phyloP scores from a whole-genome alignment of 2,113 vertebrate species.

The Aramus guarauna region DNA sequence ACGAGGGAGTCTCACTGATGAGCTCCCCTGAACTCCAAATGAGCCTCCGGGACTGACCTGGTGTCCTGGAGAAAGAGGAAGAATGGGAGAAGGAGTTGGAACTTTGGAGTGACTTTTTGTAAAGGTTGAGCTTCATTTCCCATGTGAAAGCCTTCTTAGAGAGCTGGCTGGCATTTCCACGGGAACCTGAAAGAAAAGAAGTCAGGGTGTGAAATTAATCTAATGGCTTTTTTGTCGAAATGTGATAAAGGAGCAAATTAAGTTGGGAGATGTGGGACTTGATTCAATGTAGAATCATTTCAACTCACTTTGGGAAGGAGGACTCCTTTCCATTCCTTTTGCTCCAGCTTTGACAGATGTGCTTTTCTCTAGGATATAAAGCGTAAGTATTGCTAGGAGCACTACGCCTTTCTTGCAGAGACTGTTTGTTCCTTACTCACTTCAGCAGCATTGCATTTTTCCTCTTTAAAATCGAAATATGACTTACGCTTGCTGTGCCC shows the following conservation, averaged over 20 bases:
- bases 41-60: background rate
- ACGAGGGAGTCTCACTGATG: fast-evolving
- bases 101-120: background rate
- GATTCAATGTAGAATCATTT: fast-evolving
- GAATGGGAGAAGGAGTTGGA: background rate
- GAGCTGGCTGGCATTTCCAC: fast-evolving
- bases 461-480: fast-evolving
- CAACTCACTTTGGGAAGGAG: background rate
- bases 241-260: fast-evolving
- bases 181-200: background rate
- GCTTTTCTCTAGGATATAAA: background rate
- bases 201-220: fast-evolving
- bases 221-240: fast-evolving
- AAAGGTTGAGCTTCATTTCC: background rate
- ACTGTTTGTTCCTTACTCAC: fast-evolving
- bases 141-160: fast-evolving
- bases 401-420: fast-evolving
- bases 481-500: fast-evolving
- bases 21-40: background rate
- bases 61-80: background rate
- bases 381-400: fast-evolving
- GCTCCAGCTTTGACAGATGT: background rate
- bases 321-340: fast-evolving
- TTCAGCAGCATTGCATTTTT: background rate
- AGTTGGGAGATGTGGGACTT: fast-evolving